phyloP scores from a whole-genome alignment of 2,888 invertebrate species.

The Plebejus melissa region DNA sequence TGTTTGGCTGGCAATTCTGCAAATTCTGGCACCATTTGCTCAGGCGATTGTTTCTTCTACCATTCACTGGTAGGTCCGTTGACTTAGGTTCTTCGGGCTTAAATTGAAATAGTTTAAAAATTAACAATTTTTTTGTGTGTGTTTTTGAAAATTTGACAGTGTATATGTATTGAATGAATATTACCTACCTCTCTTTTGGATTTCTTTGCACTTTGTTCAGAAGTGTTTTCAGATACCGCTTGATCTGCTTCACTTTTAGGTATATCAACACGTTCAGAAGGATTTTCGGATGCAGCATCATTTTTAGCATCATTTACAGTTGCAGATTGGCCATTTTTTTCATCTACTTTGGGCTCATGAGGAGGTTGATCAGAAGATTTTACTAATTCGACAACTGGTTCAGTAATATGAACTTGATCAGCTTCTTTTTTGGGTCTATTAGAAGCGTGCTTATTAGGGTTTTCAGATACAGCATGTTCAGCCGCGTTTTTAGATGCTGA shows the following conservation, averaged over 20 bases:
- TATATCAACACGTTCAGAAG: not conserved
- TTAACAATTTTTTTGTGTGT: no score
- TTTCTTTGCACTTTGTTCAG: not conserved
- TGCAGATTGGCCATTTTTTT: not conserved
- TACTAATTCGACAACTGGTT: not conserved
- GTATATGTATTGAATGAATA: no score
- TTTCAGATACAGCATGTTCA: not conserved
- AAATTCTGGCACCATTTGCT: conserved; percentile 35
- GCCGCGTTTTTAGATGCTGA: not conserved
- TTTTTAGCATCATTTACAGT: not conserved
- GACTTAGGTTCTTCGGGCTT: not conserved
- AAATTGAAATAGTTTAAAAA: not conserved
- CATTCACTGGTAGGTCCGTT: not conserved
- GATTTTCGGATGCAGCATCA: not conserved
- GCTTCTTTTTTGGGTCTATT: not conserved
- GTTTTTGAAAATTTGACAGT: no score
- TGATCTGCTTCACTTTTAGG: not conserved
- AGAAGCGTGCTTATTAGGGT: not conserved
- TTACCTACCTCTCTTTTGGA: not conserved
- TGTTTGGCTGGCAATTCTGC: conserved; percentile 46
- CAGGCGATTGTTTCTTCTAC: not conserved
- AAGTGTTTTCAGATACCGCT: not conserved
- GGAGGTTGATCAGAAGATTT: not conserved
- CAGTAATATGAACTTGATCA: not conserved
- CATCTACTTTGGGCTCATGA: not conserved